Evolutionary conservation across 2,888 invertebrate species (phyloP), one percentile per base, ranked within the genome.

Genomic region (Terebella lapidaria): DNA sequence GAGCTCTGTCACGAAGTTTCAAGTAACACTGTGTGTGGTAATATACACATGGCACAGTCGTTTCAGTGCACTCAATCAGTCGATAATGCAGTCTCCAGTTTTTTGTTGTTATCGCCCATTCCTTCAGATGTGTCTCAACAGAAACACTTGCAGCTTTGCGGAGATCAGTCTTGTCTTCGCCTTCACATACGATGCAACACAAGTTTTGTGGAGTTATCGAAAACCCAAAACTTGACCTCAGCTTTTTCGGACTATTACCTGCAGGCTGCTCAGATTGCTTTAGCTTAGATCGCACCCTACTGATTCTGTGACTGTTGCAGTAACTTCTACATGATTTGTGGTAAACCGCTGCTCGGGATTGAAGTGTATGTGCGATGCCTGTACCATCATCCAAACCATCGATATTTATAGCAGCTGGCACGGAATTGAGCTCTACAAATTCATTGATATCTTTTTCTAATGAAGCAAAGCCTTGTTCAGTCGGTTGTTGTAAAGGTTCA

Each of bases 11-110:
- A 54, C 2, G 29, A 54, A 54, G 1, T 30, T 24, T 18, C 30
- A n/a, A 28, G 54, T 54, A 28, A 26, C 54, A 54, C 4, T 26
- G 2, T n/a, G n/a, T 3, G 54, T 54, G 54, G 29, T 54, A 54
- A 10, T 28, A 29, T 20, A 18, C 27, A n/a, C 29, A 10, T n/a
- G 24, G n/a, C 20, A 24, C 54, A 1, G 26, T 27, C 18, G 2
- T 24, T 20, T 54, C 54, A 54, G 54, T 20, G 20, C 28, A 29
- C 15, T 2, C 54, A 54, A 24, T 54, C 30, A 54, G n/a, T 2
- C 27, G 54, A 54, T 18, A 24, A 54, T 54, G 24, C 29, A 29
- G 1, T 2, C 2, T 3, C n/a, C 27, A 54, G 30, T 26, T 54
- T 28, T 29, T 54, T 1, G 54, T 27, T 29, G 27, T 54, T 28